phyloP scores from a whole-genome alignment of 1,140 invertebrate genomes.

The Phthorimaea operculella region DNA sequence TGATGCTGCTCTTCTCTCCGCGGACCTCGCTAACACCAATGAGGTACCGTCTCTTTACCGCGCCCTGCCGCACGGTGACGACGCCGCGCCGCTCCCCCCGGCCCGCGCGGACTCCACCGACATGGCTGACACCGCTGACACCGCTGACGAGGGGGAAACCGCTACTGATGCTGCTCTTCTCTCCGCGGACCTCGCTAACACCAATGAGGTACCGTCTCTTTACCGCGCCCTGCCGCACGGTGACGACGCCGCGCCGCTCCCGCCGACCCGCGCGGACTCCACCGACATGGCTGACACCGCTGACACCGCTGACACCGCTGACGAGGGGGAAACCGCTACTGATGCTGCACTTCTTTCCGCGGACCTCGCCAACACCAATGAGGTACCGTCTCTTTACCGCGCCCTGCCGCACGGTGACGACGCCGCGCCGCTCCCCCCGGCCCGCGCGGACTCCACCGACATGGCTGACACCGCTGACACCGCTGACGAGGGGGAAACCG shows the following conservation, averaged over 20 bases:
- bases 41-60: conserved; percentile 91
- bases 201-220: conserved; percentile 94
- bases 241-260: conserved; percentile 51
- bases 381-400: conserved; percentile 94
- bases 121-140: too few relatives aligned
- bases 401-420: conserved; percentile 76
- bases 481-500: not conserved
- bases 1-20: not conserved
- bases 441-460: not conserved
- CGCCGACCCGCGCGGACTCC: not conserved
- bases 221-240: conserved; percentile 84
- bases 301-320: too few relatives aligned
- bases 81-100: conserved; percentile 17
- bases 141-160: not conserved
- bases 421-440: conserved; percentile 13
- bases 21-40: not conserved
- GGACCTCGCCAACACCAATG: too few relatives aligned
- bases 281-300: not conserved
- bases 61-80: conserved; percentile 77
- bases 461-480: not conserved
- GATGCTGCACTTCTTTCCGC: too few relatives aligned
- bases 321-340: not conserved
- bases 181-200: not conserved
- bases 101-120: too few relatives aligned
- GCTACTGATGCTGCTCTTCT: too few relatives aligned